Base-by-base conservation (phyloP, 2,113 vertebrate genomes). In the Corythoichthys haematopterus region DNA sequence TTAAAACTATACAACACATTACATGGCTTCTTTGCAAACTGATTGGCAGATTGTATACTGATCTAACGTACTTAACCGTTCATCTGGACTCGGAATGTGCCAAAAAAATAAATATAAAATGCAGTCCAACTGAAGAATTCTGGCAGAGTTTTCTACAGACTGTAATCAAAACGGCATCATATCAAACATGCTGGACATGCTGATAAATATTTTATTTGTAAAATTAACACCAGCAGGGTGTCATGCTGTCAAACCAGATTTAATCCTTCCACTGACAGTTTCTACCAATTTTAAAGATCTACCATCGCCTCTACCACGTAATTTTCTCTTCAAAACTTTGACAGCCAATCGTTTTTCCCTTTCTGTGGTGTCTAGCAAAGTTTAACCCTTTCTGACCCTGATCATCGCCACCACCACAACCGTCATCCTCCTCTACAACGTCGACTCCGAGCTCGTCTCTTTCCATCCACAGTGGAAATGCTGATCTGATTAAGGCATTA, bases 401-500 rank as follows among this genome's bases (percentile, higher is more conserved):
- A 72, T 83, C 77, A 78, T 68, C 48, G 20, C 43, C 69, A 48
- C 66, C 53, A 64, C 56, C 69, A 48, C 66, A 45, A 64, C 52
- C 66, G 64, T 47, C 68, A 55, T 64, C 71, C 61, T 65, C 70
- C 38, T 20, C 36, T 60, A n/a, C 37, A 55, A 51, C 60, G 38
- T 65, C 52, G 36, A 50, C 47, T 56, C 28, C 48, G 37, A 13
- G 28, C 63, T 16, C 51, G 1, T 56, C 28, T 47, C 28, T 69
- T 62, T 80, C 69, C 60, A 47, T 67, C 61, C 68, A 76, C 66
- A 61, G 69, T 60, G 75, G 63, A 76, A 81, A 78, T 55, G 76
- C 68, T 84, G 77, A 88, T 87, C 86, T 86, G 88, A 85, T 88
- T 87, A 88, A 3, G 37, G 76, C 67, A 74, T 82, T 84, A 75